Evolutionary conservation across 2,797 vertebrate species (phyloP).

Genomic region (Telmatherina bonti): DNA sequence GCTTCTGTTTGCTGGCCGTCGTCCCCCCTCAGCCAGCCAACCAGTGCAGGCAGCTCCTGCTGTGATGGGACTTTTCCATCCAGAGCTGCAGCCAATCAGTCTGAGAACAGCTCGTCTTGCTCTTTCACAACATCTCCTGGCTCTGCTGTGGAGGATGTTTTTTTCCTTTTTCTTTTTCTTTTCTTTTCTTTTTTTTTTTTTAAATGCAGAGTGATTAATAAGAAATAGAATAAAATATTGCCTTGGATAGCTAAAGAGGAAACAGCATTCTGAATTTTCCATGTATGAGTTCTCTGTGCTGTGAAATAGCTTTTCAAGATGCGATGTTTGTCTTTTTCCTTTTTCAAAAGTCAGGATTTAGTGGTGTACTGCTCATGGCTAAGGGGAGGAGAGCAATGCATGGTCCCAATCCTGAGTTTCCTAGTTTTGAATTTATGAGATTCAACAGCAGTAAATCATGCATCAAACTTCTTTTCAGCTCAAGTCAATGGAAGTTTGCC

Average conservation of each 20-base stretch:
- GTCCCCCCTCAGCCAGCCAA: conserved; percentile 24
- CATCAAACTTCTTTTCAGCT: conserved; percentile 30
- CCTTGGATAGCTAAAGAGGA: conserved; percentile 49
- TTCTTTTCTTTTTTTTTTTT: conserved; percentile 52
- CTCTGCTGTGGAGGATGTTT: conserved; percentile 38
- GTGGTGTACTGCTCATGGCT: conserved; percentile 29
- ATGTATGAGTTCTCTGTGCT: conserved; percentile 66
- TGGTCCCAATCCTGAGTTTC: conserved; percentile 28
- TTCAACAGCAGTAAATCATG: conserved; percentile 9
- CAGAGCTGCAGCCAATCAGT: conserved; percentile 51
- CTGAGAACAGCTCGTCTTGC: conserved; percentile 34
- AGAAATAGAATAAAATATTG: conserved; percentile 57
- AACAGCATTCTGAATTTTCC: conserved; percentile 66
- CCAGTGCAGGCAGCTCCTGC: conserved; percentile 39
- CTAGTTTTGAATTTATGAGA: conserved; percentile 27
- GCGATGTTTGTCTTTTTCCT: conserved; percentile 38
- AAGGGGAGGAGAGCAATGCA: conserved; percentile 25
- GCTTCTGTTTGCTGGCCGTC: conserved; percentile 55
- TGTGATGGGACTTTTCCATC: conserved; percentile 71
- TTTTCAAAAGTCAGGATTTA: conserved; percentile 40
- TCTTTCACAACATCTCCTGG: conserved; percentile 57
- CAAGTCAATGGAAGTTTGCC: conserved; percentile 5
- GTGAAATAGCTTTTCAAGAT: conserved; percentile 80
- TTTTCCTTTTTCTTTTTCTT: conserved; percentile 20
- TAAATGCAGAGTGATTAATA: conserved; percentile 65